Conservation (phyloP, 2,888 invertebrate species). For the Drosophila neotestacea region DNA sequence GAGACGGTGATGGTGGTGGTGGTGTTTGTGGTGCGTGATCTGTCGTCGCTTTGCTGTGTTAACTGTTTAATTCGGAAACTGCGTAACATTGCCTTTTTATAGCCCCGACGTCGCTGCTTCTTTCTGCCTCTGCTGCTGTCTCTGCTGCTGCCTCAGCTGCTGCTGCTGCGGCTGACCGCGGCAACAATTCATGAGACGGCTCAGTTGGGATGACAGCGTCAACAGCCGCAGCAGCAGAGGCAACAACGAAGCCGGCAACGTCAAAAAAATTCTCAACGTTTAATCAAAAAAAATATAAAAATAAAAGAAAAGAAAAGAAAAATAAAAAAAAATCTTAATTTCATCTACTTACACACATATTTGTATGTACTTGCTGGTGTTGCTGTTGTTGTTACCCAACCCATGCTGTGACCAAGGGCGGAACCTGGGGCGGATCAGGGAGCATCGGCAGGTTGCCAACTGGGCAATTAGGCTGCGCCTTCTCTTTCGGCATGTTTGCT, state of each 20-base stretch:
- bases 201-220: conserved; percentile 48
- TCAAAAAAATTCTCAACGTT: conserved; percentile 76
- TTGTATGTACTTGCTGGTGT: conserved; percentile 28
- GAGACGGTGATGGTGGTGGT: neutral
- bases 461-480: conserved; percentile 75
- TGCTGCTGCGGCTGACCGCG: conserved; percentile 27
- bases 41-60: conserved; percentile 65
- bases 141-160: conserved; percentile 25
- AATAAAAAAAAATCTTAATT: conserved; percentile 62
- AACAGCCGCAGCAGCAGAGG: conserved; percentile 16
- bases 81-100: conserved; percentile 79
- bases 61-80: conserved; percentile 78
- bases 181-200: conserved; percentile 44
- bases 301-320: conserved; percentile 14
- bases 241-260: conserved; percentile 41
- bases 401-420: conserved; percentile 36
- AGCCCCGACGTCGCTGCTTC: conserved; percentile 45
- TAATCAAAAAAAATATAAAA: conserved; percentile 64
- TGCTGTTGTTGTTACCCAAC: conserved; percentile 13
- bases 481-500: conserved; percentile 62
- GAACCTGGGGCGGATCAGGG: conserved; percentile 35
- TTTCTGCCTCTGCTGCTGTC: conserved; percentile 15
- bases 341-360: conserved; percentile 71
- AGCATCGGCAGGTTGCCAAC: conserved; percentile 65
- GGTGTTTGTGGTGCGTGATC: conserved; percentile 44